phyloP scores from a whole-genome alignment of 2,113 vertebrate species.

The Todiramphus chloris region DNA sequence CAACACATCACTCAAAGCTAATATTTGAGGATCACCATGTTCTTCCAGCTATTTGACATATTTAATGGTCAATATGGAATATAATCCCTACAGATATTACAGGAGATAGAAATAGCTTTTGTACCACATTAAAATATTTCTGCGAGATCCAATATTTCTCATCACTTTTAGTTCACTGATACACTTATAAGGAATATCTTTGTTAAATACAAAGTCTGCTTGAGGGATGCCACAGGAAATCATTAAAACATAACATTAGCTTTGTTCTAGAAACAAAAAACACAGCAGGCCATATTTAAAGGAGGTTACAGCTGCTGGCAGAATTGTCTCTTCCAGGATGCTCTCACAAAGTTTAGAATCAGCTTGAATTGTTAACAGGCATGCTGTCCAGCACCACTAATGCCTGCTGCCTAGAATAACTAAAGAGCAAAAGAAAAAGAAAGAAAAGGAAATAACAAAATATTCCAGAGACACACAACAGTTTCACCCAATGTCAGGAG shows the following conservation, averaged over 20 bases:
- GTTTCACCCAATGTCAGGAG: not conserved
- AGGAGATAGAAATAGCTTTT: not conserved
- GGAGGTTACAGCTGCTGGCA: not conserved
- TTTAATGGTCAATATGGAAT: not conserved
- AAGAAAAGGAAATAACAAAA: not conserved
- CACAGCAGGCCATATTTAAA: not conserved
- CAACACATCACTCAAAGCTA: not conserved
- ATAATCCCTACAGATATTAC: not conserved
- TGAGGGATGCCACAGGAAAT: not conserved
- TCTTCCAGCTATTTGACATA: not conserved
- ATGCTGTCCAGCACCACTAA: not conserved
- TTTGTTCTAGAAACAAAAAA: not conserved
- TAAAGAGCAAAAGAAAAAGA: not conserved
- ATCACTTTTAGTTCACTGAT: not conserved
- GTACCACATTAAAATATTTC: not conserved
- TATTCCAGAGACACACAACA: not conserved
- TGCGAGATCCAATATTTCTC: not conserved
- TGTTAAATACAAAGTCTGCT: not conserved
- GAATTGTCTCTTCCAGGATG: not conserved
- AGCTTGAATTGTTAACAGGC: not conserved
- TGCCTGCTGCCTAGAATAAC: not conserved
- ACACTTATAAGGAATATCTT: not conserved
- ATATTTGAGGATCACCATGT: not conserved
- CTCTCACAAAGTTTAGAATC: not conserved
- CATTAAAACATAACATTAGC: not conserved